Evolutionary conservation across 1,140 invertebrate genomes (phyloP), one percentile per base, ranked within the genome.

Genomic region (Coptotermes formosanus): DNA sequence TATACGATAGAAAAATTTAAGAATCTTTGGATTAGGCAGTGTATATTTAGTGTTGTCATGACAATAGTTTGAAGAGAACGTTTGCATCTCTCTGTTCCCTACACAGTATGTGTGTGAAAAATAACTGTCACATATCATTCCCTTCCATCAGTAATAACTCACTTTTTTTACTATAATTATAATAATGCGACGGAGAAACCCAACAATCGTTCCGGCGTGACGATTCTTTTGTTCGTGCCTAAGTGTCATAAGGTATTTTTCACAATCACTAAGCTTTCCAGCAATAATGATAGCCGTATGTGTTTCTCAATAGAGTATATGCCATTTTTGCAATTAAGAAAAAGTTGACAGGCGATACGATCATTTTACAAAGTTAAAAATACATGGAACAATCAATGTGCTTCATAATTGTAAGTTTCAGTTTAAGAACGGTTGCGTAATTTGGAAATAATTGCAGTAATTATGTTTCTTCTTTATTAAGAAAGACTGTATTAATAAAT

Each of bases 121-220:
- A 75, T 75, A 30, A 75, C 64, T 75, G 64, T 75, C 64, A 30
- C 64, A 30, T 75, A 75, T 75, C 64, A 75, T 75, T 30, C n/a
- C 14, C n/a, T 75, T 75, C 25, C 25, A 30, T n/a, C n/a, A n/a
- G 64, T 30, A 30, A 64, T 64, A 64, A 64, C 21, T 64, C 59
- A 64, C 21, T 21, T 16, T 64, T 64, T 64, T 64, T 75, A 9
- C 23, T 75, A 30, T 75, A 75, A 75, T 75, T 75, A 75, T 30
- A n/a, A 64, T 64, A 75, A 75, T 75, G n/a, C 25, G 25, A 75
- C 8, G 64, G 3, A 75, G 64, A 75, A 75, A 75, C 64, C 59
- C 64, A n/a, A 14, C 14, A 30, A n/a, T 30, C 64, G 16, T 75
- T 75, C 7, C 64, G 64, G 25, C 59, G 59, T 75, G 64, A 75